phyloP scores from a whole-genome alignment of 2,113 vertebrate species.

The Psilopogon haemacephalus region DNA sequence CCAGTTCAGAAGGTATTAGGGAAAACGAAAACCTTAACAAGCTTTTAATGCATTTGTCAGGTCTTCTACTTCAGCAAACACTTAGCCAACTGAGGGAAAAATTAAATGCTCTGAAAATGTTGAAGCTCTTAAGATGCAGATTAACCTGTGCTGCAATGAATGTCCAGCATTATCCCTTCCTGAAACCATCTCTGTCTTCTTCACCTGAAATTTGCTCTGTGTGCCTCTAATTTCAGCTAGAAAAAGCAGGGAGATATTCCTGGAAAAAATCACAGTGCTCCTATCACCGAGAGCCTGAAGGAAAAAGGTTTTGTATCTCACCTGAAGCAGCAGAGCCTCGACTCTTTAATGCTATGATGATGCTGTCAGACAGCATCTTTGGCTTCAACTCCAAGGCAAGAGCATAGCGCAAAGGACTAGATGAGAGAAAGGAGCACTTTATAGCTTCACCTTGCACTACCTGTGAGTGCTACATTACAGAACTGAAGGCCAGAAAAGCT shows the following conservation, averaged over 20 bases:
- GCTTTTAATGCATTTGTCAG: neutral
- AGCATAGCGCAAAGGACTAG: neutral
- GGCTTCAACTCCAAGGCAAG: neutral
- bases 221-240: constrained; percentile 27
- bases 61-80: constrained; percentile 63
- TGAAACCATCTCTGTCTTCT: constrained; percentile 30
- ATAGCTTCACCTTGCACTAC: constrained; percentile 60
- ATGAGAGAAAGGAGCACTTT: neutral
- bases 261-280: constrained; percentile 1
- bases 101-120: constrained; percentile 54
- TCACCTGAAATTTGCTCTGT: constrained; percentile 6
- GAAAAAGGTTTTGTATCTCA: constrained; percentile 8
- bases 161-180: constrained; percentile 10
- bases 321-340: neutral
- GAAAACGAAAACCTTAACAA: neutral
- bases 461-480: constrained; percentile 67
- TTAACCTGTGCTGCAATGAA: constrained; percentile 27
- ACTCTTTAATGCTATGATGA: neutral
- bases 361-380: neutral
- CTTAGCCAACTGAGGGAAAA: constrained; percentile 54
- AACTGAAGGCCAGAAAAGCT: constrained; percentile 72
- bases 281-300: neutral
- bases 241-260: constrained; percentile 9
- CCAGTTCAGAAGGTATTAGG: neutral
- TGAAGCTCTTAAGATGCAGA: constrained; percentile 62